Percentiles rank a stretch among this genome's conserved stretches.
These are phyloP conservation scores for Myripristis jacobus DNA, from an alignment of 2,797 vertebrate species.

Conservation along the genomic window DNA sequence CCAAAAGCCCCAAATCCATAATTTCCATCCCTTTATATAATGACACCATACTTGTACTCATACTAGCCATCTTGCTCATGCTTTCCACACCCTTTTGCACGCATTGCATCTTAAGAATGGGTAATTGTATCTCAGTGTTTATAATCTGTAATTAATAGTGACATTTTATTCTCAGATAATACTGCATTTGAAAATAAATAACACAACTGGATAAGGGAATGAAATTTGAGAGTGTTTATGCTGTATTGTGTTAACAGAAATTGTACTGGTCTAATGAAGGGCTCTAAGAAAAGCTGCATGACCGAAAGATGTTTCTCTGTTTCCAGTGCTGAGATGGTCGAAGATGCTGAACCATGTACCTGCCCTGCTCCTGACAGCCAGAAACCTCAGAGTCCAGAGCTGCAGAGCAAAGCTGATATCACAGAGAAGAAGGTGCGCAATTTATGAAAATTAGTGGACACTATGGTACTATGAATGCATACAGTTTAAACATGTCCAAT, in stretches of 20 bases:
- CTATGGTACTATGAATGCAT: background rate
- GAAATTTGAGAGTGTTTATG: background rate
- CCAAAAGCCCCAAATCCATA: too few relatives aligned
- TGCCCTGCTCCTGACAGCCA: constrained; percentile 36
- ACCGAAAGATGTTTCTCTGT: constrained; percentile 30
- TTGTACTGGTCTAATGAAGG: background rate
- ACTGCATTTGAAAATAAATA: background rate
- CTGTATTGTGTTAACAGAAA: constrained; percentile 1
- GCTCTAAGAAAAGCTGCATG: background rate
- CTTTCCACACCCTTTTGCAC: background rate
- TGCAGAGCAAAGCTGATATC: constrained; percentile 66
- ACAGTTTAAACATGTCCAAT: background rate
- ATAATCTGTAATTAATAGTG: constrained; percentile 2
- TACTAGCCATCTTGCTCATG: too few relatives aligned
- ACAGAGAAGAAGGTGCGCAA: constrained; percentile 81
- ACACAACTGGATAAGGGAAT: background rate
- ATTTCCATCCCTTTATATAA: too few relatives aligned
- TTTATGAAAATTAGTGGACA: background rate
- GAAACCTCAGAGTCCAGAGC: constrained; percentile 36
- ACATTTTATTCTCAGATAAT: background rate
- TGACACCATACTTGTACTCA: too few relatives aligned
- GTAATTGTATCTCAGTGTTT: constrained; percentile 11
- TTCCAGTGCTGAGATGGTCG: constrained; percentile 61
- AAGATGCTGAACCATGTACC: constrained; percentile 45
- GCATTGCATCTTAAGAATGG: constrained; percentile 10